A percentile compares a stretch with the other conserved stretches of the same genome.
phyloP scores from a whole-genome alignment of 2,113 vertebrate genomes.

The Myrmophylax atrothorax region DNA sequence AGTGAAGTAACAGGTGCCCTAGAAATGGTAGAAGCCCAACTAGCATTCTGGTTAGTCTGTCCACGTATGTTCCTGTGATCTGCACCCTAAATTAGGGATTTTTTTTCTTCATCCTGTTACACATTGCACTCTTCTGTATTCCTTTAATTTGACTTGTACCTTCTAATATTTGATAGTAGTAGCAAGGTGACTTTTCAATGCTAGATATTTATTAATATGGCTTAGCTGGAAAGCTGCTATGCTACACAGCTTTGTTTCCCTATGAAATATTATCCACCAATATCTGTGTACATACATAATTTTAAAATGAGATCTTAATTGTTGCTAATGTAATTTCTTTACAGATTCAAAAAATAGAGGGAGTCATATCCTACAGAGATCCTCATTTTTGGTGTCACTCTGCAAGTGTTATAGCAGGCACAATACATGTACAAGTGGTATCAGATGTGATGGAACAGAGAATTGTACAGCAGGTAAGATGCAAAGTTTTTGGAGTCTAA shows the following conservation, averaged over 20 bases:
- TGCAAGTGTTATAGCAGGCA: slow-evolving; percentile 89
- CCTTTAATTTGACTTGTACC: not conserved
- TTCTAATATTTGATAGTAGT: not conserved
- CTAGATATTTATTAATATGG: not conserved
- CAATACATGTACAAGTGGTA: slow-evolving; percentile 95
- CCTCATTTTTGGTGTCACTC: slow-evolving; percentile 98
- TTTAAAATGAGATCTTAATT: not conserved
- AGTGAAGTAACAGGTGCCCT: not conserved
- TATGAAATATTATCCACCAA: not conserved
- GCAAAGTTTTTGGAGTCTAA: not conserved
- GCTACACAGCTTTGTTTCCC: not conserved
- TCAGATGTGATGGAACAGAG: slow-evolving; percentile 92
- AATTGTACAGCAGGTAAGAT: slow-evolving; percentile 91
- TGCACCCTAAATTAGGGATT: not conserved
- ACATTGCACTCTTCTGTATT: not conserved
- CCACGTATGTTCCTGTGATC: not conserved
- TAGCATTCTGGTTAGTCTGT: not conserved
- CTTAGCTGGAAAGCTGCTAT: not conserved
- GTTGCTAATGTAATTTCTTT: slow-evolving; percentile 23
- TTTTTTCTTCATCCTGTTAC: not conserved
- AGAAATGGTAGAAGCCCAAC: not conserved
- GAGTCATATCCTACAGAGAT: slow-evolving; percentile 94
- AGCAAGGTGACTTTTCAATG: not conserved
- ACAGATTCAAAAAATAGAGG: slow-evolving; percentile 96
- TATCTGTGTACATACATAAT: not conserved